phyloP scores from a whole-genome alignment of 2,113 vertebrate species.

The Larimichthys crocea region DNA sequence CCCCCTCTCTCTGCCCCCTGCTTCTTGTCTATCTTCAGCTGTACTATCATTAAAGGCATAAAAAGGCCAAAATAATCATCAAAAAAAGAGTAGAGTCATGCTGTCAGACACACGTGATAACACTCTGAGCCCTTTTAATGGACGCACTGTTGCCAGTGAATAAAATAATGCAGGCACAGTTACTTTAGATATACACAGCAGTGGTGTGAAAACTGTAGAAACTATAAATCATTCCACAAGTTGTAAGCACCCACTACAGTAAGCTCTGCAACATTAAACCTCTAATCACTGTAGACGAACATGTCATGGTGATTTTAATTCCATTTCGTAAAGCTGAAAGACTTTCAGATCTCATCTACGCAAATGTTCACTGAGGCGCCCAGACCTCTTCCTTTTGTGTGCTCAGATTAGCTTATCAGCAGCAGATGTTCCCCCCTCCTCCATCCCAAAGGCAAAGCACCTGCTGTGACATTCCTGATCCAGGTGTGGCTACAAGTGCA shows the following conservation, averaged over 20 bases:
- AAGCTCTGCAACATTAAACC: not conserved
- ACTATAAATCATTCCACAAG: not conserved
- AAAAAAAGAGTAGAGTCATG: too few relatives aligned
- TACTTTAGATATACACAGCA: not conserved
- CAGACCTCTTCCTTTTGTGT: not conserved
- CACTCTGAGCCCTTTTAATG: too few relatives aligned
- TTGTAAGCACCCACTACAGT: not conserved
- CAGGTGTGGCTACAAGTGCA: constrained; percentile 28
- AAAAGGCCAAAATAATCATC: too few relatives aligned
- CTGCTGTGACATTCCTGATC: constrained; percentile 45
- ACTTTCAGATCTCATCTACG: not conserved
- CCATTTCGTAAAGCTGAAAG: not conserved
- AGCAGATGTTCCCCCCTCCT: not conserved
- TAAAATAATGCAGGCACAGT: not conserved
- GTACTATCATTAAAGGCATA: too few relatives aligned
- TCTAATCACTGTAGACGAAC: too few relatives aligned
- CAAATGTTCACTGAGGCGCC: not conserved
- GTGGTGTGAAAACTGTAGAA: not conserved
- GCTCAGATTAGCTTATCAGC: not conserved
- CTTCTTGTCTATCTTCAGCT: too few relatives aligned
- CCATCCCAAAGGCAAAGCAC: constrained; percentile 10
- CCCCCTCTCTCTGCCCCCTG: too few relatives aligned
- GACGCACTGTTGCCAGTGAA: too few relatives aligned
- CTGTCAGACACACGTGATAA: too few relatives aligned
- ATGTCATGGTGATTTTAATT: not conserved